Conservation (phyloP, 2,797 vertebrate genomes). For the Pseudocheirus occidentalis region DNA sequence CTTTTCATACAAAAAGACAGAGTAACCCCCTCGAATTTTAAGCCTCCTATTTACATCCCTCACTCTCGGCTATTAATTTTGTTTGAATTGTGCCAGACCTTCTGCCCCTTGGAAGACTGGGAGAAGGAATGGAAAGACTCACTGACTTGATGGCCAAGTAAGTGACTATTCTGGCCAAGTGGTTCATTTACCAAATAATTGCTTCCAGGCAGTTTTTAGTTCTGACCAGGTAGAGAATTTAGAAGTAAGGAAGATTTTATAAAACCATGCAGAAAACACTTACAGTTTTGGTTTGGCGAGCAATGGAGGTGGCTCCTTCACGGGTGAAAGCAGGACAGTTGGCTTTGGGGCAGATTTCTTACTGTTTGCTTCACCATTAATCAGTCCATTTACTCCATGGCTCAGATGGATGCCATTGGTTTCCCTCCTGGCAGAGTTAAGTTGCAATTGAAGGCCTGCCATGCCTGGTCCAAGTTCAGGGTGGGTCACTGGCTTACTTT, state of each 20-base stretch:
- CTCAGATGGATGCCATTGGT: slow-evolving; percentile 82
- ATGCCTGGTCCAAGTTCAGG: slow-evolving; percentile 87
- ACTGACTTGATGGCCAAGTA: neutral
- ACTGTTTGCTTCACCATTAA: slow-evolving; percentile 78
- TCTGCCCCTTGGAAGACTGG: neutral
- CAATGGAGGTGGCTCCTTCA: slow-evolving; percentile 91
- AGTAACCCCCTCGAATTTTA: neutral
- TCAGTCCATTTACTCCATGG: slow-evolving; percentile 83
- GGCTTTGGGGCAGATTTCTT: slow-evolving; percentile 72
- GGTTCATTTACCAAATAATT: neutral
- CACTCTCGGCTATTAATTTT: slow-evolving; percentile 3
- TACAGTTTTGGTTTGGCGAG: slow-evolving; percentile 97
- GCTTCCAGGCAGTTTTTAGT: neutral
- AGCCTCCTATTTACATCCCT: neutral
- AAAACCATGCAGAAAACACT: slow-evolving; percentile 84
- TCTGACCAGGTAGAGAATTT: slow-evolving; percentile 56
- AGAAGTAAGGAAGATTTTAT: slow-evolving; percentile 51
- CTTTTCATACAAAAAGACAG: neutral
- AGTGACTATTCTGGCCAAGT: neutral
- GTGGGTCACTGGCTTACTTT: slow-evolving; percentile 87
- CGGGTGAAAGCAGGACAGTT: slow-evolving; percentile 83
- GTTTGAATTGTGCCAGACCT: neutral
- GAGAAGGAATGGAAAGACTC: neutral
- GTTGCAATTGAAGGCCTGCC: slow-evolving; percentile 83
- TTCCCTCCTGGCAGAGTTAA: slow-evolving; percentile 80